Base-by-base conservation (phyloP, 37 sponge, comb jelly and placozoan genomes). In the Ianthella basta region DNA sequence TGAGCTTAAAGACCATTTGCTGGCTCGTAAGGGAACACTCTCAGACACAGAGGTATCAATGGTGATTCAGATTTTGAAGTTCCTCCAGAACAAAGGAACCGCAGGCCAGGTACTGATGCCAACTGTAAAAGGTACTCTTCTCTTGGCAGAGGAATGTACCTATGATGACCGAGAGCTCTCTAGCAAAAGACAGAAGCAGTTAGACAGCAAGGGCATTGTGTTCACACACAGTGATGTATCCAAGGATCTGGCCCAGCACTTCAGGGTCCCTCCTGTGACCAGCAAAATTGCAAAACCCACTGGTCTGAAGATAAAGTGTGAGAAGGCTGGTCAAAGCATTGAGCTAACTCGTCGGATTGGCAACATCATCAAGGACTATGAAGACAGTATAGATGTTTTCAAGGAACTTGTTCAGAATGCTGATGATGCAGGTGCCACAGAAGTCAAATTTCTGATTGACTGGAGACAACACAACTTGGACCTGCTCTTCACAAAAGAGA, bases 391-490 rank as follows among this genome's bases (percentile, higher is more conserved):
- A 36, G 91, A 88, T 68, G 86, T 94, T 39, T 91, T 94, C 79
- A 94, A 94, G 60, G 95, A 94, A 59, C 72, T 94, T 0, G 82
- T 91, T 35, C 95, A 94, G 80, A 94, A 94, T 91, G 95, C 95
- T 65, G 95, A 94, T 84, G 95, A 94, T 88, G 95, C 95, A 29
- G 55, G 64, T 33, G 95, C 95, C 5, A 86, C 78, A 27, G 74
- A 89, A 69, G 86, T 94, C 5, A 88, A 88, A 72, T 89, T 94
- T 83, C 77, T 94, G 4, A 66, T 94, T 38, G 91, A 94, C 63
- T 89, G 91, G 91, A 60, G 89, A 67, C 53, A 86, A 23, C 84
- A 90, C 63, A 60, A 86, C 1, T 24, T 21, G 30, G 60, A 34
- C 23, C 66, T 77, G 27, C 60, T 94, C 20, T 23, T 94, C 13